phyloP scores from a whole-genome alignment of 1,140 invertebrate species.

The Coptotermes formosanus region DNA sequence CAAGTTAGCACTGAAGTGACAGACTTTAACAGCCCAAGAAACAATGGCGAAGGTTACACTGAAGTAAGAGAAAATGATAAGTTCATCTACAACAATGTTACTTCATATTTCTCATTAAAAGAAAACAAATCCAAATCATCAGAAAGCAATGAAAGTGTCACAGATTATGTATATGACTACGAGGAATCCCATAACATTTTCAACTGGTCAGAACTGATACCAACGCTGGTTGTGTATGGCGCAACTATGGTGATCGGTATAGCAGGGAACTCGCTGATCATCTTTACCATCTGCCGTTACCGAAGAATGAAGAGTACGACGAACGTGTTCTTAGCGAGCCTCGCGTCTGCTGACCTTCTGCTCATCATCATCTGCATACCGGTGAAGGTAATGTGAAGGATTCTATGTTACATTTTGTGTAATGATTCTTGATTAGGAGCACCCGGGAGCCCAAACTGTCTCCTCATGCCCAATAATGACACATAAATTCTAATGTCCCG shows the following conservation, averaged over 20 bases:
- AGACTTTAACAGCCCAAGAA: neutral
- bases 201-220: conserved; percentile 58
- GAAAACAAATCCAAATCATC: neutral
- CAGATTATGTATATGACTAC: conserved; percentile 49
- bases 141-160: conserved; percentile 31
- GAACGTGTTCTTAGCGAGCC: conserved; percentile 68
- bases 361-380: conserved; percentile 72
- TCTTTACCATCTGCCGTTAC: conserved; percentile 58
- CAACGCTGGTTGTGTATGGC: conserved; percentile 60
- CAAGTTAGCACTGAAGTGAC: neutral
- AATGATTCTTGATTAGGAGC: too few species aligned
- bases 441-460: too few species aligned
- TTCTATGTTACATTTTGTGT: too few species aligned
- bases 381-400: conserved; percentile 61
- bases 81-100: neutral
- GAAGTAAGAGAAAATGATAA: neutral
- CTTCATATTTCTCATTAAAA: neutral
- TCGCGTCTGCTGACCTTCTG: conserved; percentile 70
- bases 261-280: conserved; percentile 60
- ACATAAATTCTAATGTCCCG: too few species aligned
- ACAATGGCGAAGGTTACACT: neutral
- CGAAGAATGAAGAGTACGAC: conserved; percentile 61
- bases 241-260: conserved; percentile 62
- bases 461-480: too few species aligned
- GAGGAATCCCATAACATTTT: conserved; percentile 47